These are phyloP conservation scores for Tipula helvola DNA, from an alignment of 2,888 invertebrate genomes.

Conservation along the genomic window DNA sequence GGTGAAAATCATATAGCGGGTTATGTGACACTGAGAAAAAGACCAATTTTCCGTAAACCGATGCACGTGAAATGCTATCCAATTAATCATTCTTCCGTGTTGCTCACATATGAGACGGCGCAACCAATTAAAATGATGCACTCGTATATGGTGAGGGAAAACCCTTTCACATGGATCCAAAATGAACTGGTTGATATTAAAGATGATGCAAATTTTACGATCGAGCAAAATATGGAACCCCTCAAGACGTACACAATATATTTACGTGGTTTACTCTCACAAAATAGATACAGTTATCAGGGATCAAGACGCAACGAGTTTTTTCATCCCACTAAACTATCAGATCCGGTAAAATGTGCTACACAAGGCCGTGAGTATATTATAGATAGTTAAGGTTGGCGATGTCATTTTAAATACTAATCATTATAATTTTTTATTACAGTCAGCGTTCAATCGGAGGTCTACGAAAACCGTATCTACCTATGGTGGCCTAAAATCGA, in stretches of 20 bases:
- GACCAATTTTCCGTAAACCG: constrained; percentile 21
- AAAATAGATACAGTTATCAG: constrained; percentile 20
- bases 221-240: constrained; percentile 27
- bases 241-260: constrained; percentile 30
- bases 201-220: constrained; percentile 28
- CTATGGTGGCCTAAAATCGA: constrained; percentile 18
- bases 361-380: constrained; percentile 32
- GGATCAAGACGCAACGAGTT: constrained; percentile 10
- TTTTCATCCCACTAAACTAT: constrained; percentile 25
- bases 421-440: constrained; percentile 11
- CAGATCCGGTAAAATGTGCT: constrained; percentile 30
- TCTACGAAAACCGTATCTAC: constrained; percentile 17
- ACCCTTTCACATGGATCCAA: constrained; percentile 31
- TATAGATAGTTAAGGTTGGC: background rate
- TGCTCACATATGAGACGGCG: constrained; percentile 29
- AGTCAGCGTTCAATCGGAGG: constrained; percentile 16
- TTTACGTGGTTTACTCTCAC: constrained; percentile 25
- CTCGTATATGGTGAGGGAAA: constrained; percentile 26
- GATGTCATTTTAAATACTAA: background rate
- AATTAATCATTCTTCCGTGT: constrained; percentile 30
- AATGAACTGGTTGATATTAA: constrained; percentile 26
- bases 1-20: constrained; percentile 30
- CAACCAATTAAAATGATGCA: background rate
- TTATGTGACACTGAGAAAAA: constrained; percentile 25
- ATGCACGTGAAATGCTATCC: constrained; percentile 33